Base-by-base conservation (phyloP, 2,797 vertebrate species). In the Heliangelus exortis region DNA sequence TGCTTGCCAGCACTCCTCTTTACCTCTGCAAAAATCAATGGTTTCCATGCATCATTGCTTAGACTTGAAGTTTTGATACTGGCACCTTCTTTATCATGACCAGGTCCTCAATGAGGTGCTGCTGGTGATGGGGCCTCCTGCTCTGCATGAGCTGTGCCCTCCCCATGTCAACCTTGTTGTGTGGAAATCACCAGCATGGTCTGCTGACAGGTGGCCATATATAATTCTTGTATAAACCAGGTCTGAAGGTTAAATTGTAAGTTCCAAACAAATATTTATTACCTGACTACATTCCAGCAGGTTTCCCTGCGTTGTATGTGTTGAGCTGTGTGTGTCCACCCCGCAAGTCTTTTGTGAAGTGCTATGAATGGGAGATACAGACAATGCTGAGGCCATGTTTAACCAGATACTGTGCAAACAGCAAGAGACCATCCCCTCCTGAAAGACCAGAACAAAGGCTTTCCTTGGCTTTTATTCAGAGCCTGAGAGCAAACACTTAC, bases 341-440 rank as follows among this genome's bases (percentile, higher is more conserved):
- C 9, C 36, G n/a, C 55, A 65, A 53, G 36, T 34, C 48, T 66
- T 74, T 54, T 81, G 67, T 85, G 65, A 50, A 73, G 29, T 0
- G 2, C 2, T 62, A 23, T 76, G 43, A 47, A 41, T 51, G 33
- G 45, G 74, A 77, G 50, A 65, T 16, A 28, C 17, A 23, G 61
- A 26, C 72, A 79, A 48, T 29, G 34, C 62, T 43, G 74, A 85
- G 55, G 36, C 45, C 1, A 0, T 74, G 65, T 87, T 92, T 83
- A 84, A 74, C 71, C 65, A 55, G 31, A 41, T 76, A 26, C 23
- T 80, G 57, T 57, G 51, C 84, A 89, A 95, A 92, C 50, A 63
- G 65, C 39, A 58, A 59, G 69, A 71, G 45, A 57, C 65, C 21
- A 18, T 41, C 41, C 23, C 84, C 92, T 92, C 78, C 87, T 71